Evolutionary conservation across 2,113 vertebrate species (phyloP).

Genomic region (Megaceryle maxima): DNA sequence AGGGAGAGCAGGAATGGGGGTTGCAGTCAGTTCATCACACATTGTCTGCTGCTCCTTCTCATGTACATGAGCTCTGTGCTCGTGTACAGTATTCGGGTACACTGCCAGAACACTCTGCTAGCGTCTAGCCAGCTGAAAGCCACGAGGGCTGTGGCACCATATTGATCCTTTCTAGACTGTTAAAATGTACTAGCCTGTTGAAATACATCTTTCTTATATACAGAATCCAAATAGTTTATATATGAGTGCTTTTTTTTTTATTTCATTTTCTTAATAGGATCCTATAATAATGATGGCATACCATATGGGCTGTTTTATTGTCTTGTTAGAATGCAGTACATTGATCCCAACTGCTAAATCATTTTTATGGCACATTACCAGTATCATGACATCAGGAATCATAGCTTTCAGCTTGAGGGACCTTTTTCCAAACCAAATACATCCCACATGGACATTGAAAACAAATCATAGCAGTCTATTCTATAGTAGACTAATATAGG

Average conservation of each 20-base stretch:
- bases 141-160: not conserved
- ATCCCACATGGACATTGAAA: not conserved
- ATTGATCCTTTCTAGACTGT: not conserved
- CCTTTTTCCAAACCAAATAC: not conserved
- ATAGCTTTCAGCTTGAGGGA: conserved; percentile 20
- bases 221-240: not conserved
- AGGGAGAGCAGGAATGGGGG: not conserved
- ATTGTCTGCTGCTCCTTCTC: not conserved
- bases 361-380: conserved; percentile 54
- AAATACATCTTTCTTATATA: not conserved
- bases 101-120: not conserved
- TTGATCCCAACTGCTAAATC: conserved; percentile 25
- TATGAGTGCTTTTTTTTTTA: not conserved
- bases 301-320: not conserved
- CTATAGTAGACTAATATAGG: not conserved
- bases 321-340: conserved; percentile 2
- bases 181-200: not conserved
- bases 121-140: not conserved
- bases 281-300: not conserved
- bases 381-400: conserved; percentile 39
- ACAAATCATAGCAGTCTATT: not conserved
- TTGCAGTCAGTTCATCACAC: not conserved
- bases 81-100: not conserved
- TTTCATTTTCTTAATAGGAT: not conserved
- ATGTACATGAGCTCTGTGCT: not conserved